Conservation (phyloP, 2,888 invertebrate genomes). For the Scelioninae gen. 1 region DNA sequence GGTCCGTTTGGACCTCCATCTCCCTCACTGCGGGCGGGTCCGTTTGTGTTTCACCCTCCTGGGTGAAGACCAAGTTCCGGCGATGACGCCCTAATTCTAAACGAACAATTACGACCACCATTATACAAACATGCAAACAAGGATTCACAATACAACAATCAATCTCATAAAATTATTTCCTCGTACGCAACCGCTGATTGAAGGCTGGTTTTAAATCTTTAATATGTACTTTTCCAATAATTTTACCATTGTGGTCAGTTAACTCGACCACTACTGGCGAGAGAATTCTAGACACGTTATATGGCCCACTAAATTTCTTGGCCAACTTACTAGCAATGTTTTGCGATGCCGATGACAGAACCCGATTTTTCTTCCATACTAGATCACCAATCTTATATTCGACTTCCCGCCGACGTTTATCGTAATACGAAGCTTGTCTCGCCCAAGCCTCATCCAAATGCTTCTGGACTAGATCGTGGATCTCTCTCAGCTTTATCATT, state of each 20-base stretch:
- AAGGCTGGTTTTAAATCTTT: slow-evolving; percentile 9
- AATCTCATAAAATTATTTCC: background rate
- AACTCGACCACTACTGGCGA: slow-evolving; percentile 12
- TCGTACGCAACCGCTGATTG: background rate
- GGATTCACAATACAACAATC: too few species aligned
- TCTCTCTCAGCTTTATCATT: too few species aligned
- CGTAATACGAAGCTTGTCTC: background rate
- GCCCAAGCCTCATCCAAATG: too few species aligned
- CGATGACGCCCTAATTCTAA: too few species aligned
- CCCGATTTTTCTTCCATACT: slow-evolving; percentile 2
- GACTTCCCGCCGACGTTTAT: background rate
- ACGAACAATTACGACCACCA: too few species aligned
- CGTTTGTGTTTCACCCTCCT: too few species aligned
- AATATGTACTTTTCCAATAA: background rate
- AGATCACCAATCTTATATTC: background rate
- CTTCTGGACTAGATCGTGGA: too few species aligned
- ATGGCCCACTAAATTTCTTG: slow-evolving; percentile 10
- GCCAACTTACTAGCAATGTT: slow-evolving; percentile 7
- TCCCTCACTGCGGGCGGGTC: too few species aligned
- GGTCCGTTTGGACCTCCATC: too few species aligned
- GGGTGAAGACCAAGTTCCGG: too few species aligned
- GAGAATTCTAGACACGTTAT: background rate
- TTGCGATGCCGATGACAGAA: slow-evolving; percentile 1
- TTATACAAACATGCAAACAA: too few species aligned
- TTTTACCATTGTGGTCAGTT: background rate